These are phyloP conservation scores for Todiramphus chloris DNA, from an alignment of 2,113 vertebrate genomes.

Conservation along the genomic window DNA sequence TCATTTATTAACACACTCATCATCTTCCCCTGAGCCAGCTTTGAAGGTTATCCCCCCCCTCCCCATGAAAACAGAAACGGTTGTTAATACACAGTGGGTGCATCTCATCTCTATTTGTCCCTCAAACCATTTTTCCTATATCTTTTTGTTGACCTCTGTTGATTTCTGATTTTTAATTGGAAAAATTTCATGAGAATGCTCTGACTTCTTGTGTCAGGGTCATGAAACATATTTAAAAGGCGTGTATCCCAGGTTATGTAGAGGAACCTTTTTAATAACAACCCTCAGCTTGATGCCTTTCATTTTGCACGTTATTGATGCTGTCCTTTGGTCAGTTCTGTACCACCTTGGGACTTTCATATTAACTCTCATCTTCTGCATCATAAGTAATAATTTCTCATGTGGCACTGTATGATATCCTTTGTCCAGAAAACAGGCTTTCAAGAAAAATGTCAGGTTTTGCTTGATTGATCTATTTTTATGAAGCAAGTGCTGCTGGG, in stretches of 20 bases:
- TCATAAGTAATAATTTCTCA: not conserved
- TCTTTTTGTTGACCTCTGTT: not conserved
- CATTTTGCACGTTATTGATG: not conserved
- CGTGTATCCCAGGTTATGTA: not conserved
- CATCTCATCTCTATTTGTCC: not conserved
- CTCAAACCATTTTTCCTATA: not conserved
- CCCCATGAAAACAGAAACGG: not conserved
- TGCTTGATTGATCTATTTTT: not conserved
- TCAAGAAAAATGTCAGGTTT: not conserved
- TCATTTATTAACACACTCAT: not conserved
- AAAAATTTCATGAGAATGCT: not conserved
- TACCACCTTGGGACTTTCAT: not conserved
- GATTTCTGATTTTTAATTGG: not conserved
- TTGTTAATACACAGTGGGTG: not conserved
- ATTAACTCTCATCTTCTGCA: not conserved
- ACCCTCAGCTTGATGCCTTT: not conserved
- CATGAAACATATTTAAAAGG: not conserved
- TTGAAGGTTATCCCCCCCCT: not conserved
- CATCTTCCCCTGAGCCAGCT: not conserved
- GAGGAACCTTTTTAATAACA: not conserved
- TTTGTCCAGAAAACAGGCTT: not conserved
- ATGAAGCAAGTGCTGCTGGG: fast-evolving
- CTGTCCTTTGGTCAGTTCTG: not conserved
- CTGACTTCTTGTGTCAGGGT: not conserved
- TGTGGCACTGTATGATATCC: not conserved